Evolutionary conservation across 2,888 invertebrate species (phyloP).

Genomic region (Andrena trimmerana): DNA sequence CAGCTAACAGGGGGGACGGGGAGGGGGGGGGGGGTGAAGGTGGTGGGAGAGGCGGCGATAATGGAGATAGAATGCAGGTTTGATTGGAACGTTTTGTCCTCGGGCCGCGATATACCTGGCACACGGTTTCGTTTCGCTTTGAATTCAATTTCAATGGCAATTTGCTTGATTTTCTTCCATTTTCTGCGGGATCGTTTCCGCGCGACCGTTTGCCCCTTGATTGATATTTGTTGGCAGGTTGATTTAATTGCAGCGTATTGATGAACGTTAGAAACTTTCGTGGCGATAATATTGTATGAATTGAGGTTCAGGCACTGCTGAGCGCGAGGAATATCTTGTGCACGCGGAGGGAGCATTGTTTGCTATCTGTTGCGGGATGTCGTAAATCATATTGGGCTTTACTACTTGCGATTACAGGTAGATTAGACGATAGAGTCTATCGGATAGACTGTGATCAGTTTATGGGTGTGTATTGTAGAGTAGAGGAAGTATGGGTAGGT

Average conservation of each 20-base stretch:
- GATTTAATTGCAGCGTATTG: not conserved
- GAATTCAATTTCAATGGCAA: conserved; percentile 29
- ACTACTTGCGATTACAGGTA: too few relatives aligned
- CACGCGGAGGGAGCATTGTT: too few relatives aligned
- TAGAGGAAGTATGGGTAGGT: too few relatives aligned
- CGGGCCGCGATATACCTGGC: conserved; percentile 9
- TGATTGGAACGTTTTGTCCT: conserved; percentile 48
- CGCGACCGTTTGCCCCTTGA: not conserved
- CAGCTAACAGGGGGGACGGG: not conserved
- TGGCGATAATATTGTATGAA: not conserved
- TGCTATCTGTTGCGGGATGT: too few relatives aligned
- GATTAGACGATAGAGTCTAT: too few relatives aligned
- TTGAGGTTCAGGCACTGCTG: not conserved
- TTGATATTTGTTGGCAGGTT: not conserved
- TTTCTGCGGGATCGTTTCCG: conserved; percentile 6
- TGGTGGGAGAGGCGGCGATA: conserved; percentile 7
- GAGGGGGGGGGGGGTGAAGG: not conserved
- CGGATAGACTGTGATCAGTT: too few relatives aligned
- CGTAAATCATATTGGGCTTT: too few relatives aligned
- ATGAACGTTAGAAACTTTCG: not conserved
- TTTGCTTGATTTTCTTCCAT: conserved; percentile 17
- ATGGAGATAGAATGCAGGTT: conserved; percentile 50
- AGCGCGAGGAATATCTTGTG: not conserved
- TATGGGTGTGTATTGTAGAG: too few relatives aligned
- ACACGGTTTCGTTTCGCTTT: conserved; percentile 30